Conservation (phyloP, 2,797 vertebrate species). For the Anguilla marmorata region DNA sequence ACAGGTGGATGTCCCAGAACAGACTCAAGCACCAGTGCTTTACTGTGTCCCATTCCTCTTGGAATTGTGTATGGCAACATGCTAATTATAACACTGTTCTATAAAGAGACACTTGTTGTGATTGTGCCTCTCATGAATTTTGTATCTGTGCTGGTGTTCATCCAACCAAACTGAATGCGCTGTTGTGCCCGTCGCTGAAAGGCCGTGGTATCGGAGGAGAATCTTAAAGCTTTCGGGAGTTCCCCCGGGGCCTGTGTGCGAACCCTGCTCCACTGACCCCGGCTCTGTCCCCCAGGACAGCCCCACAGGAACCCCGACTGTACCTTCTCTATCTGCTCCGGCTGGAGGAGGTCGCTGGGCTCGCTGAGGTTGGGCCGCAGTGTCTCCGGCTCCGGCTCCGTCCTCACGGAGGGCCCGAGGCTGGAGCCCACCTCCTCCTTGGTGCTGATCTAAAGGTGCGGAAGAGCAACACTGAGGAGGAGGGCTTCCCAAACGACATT, state of each 20-base stretch:
- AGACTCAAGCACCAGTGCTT: too few species aligned
- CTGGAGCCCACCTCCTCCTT: constrained; percentile 71
- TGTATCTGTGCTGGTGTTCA: background rate
- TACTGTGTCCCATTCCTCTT: too few species aligned
- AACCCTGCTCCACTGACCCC: background rate
- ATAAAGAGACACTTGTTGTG: background rate
- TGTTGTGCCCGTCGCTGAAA: background rate
- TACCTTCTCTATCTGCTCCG: constrained; percentile 83
- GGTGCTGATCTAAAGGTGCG: constrained; percentile 73
- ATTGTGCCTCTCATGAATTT: background rate
- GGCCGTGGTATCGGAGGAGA: background rate
- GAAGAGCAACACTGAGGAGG: constrained; percentile 13
- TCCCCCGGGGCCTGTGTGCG: background rate
- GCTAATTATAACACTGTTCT: too few species aligned
- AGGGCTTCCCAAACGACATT: background rate
- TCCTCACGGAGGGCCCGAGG: constrained; percentile 65
- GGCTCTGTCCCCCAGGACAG: background rate
- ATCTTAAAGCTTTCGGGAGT: background rate
- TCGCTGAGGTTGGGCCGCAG: constrained; percentile 80
- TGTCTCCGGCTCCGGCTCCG: constrained; percentile 78
- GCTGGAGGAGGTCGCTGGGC: constrained; percentile 75
- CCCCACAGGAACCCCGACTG: background rate
- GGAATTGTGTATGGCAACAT: too few species aligned
- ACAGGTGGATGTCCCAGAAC: background rate
- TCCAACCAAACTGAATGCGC: background rate